Evolutionary conservation across 1,140 invertebrate genomes (phyloP), one percentile per base, ranked within the genome.

Genomic region (Ceratitis capitata): DNA sequence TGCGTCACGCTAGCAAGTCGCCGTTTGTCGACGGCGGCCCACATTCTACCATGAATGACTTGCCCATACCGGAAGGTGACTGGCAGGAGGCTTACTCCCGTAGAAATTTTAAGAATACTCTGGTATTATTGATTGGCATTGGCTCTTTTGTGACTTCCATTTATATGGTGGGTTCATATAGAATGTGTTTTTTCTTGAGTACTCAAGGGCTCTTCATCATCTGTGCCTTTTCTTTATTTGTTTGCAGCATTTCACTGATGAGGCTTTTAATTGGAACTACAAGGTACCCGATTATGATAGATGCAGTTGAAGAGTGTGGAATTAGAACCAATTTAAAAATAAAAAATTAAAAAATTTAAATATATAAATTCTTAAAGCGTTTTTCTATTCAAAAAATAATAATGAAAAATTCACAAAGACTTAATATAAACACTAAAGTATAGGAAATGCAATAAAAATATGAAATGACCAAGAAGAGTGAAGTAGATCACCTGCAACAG

Each of bases 31-130:
- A 86, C 58, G 86, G 86, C 4, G 86, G 92, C 78, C 84, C 91
- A 82, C 85, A 86, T 10, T 89, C 94, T 29, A 94, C 93, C 19
- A 94, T 96, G 94, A 95, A 96, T 89, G 96, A 97, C 87, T 89
- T 96, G 88, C 95, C 95, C 3, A 93, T 94, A n/a, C 96, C 96
- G 4, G 92, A 93, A 82, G 96, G 96, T 29, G 94, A 94, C 14
- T 97, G 96, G 96, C 92, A 95, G 88, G 94, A 95, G 32, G 88
- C 93, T 49, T 90, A 96, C 88, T 93, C 94, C 84, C 93, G 93
- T 32, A 93, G 93, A 45, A 94, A 97, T 87, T 92, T 92, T 83
- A 94, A 93, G 88, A 95, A 96, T 92, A 97, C 96, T 88, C 88
- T 93, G 7, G 92, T 94, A 23, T 92, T 97, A 16, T 86, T 93